phyloP scores from a whole-genome alignment of 2,888 invertebrate genomes.

The Scaptomyza flava region DNA sequence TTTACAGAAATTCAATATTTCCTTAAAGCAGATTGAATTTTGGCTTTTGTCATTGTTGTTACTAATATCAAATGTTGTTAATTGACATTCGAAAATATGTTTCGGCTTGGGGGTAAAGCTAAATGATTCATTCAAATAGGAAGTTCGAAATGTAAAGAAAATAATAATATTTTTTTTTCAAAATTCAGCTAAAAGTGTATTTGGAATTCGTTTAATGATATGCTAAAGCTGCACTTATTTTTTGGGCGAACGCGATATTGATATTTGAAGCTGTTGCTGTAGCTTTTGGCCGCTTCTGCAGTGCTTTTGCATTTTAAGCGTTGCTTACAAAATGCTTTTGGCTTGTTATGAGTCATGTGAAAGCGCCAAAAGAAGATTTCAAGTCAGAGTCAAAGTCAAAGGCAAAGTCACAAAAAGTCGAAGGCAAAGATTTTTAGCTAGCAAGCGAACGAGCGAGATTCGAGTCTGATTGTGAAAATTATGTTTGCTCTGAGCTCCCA shows the following conservation, averaged over 20 bases:
- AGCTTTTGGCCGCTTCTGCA: slow-evolving; percentile 46
- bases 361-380: slow-evolving; percentile 64
- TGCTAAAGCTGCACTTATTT: slow-evolving; percentile 12
- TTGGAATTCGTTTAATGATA: slow-evolving; percentile 20
- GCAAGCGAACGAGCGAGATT: slow-evolving; percentile 63
- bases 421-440: slow-evolving; percentile 36
- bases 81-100: too few relatives aligned
- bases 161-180: background rate
- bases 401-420: slow-evolving; percentile 35
- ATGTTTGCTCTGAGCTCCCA: slow-evolving; percentile 71
- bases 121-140: too few relatives aligned
- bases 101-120: too few relatives aligned
- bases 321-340: slow-evolving; percentile 67
- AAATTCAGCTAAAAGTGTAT: slow-evolving; percentile 20
- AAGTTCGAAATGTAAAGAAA: background rate
- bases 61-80: too few relatives aligned
- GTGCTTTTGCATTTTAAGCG: slow-evolving; percentile 66
- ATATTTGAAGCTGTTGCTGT: slow-evolving; percentile 51
- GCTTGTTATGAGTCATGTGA: slow-evolving; percentile 79
- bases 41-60: too few relatives aligned
- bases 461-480: slow-evolving; percentile 73
- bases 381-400: slow-evolving; percentile 34
- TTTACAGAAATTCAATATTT: too few relatives aligned
- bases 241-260: slow-evolving; percentile 55
- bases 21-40: too few relatives aligned